These are phyloP conservation scores for Lasioglossum pauxillum DNA, from an alignment of 2,888 invertebrate genomes.

Conservation along the genomic window DNA sequence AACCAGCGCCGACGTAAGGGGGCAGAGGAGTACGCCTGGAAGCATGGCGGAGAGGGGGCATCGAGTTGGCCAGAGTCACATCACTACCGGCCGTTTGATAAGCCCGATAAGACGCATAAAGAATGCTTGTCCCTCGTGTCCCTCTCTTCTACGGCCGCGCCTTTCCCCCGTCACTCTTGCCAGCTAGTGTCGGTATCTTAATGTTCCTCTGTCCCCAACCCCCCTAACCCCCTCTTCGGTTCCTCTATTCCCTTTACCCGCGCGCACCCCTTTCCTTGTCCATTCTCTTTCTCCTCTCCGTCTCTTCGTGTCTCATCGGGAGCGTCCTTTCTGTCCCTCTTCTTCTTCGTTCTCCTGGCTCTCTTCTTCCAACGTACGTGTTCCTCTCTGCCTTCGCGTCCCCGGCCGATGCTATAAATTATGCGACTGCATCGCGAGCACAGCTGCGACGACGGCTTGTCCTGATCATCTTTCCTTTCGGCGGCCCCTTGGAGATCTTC, in stretches of 20 bases:
- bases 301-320: conserved; percentile 37
- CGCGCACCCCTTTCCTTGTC: conserved; percentile 9
- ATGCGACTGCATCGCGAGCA: conserved; percentile 76
- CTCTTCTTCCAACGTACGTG: background rate
- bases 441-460: conserved; percentile 77
- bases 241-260: background rate
- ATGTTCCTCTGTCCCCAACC: conserved; percentile 69
- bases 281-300: conserved; percentile 48
- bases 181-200: conserved; percentile 80
- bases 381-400: conserved; percentile 56
- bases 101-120: conserved; percentile 81
- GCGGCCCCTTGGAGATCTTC: conserved; percentile 64
- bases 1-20: conserved; percentile 18
- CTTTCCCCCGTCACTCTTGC: conserved; percentile 62
- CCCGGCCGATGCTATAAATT: conserved; percentile 80
- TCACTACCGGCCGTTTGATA: conserved; percentile 80
- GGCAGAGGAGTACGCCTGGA: conserved; percentile 32
- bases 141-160: conserved; percentile 65
- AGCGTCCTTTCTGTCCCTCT: conserved; percentile 52
- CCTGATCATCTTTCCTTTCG: conserved; percentile 67
- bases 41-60: conserved; percentile 34
- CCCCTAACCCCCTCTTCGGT: conserved; percentile 1
- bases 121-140: conserved; percentile 78
- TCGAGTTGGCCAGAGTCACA: conserved; percentile 68
- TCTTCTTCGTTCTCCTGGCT: conserved; percentile 43